These are phyloP conservation scores for Xyliphius kryptos DNA, from an alignment of 2,113 vertebrate species.

Conservation along the genomic window DNA sequence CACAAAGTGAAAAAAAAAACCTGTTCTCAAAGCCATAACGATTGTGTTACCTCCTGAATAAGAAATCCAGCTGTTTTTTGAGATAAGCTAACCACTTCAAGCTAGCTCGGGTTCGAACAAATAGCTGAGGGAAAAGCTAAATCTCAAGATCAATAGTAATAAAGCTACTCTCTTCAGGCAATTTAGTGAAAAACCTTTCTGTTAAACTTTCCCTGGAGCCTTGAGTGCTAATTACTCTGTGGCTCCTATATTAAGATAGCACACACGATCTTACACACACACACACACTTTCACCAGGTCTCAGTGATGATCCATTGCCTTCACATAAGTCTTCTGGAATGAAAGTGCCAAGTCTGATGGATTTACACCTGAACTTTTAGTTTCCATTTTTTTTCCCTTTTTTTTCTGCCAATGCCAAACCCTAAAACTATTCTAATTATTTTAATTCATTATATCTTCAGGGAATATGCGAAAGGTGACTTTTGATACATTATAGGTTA, in stretches of 20 bases:
- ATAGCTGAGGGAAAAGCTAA: conserved; percentile 16
- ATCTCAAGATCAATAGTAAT: conserved; percentile 32
- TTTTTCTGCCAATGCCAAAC: conserved; percentile 55
- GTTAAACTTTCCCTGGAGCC: conserved; percentile 28
- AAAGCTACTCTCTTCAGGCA: conserved; percentile 25
- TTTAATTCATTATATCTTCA: conserved; percentile 65
- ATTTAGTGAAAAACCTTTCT: conserved; percentile 13
- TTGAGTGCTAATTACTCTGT: conserved; percentile 27
- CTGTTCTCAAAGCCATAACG: too few species aligned
- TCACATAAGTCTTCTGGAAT: conserved; percentile 42
- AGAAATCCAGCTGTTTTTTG: not conserved
- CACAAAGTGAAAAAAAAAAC: too few species aligned
- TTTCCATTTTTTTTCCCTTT: conserved; percentile 50
- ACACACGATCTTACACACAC: too few species aligned
- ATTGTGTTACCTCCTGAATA: not conserved
- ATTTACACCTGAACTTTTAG: conserved; percentile 42
- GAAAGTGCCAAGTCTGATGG: conserved; percentile 43
- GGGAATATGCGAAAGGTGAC: conserved; percentile 76
- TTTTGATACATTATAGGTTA: conserved; percentile 75
- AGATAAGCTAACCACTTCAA: not conserved
- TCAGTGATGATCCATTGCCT: conserved; percentile 29
- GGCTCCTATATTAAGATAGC: conserved; percentile 16
- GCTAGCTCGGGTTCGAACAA: conserved; percentile 16
- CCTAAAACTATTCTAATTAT: conserved; percentile 65
- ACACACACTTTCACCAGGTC: too few species aligned